Evolutionary conservation across 2,113 vertebrate genomes (phyloP).

Genomic region (Nothoprocta pentlandii): DNA sequence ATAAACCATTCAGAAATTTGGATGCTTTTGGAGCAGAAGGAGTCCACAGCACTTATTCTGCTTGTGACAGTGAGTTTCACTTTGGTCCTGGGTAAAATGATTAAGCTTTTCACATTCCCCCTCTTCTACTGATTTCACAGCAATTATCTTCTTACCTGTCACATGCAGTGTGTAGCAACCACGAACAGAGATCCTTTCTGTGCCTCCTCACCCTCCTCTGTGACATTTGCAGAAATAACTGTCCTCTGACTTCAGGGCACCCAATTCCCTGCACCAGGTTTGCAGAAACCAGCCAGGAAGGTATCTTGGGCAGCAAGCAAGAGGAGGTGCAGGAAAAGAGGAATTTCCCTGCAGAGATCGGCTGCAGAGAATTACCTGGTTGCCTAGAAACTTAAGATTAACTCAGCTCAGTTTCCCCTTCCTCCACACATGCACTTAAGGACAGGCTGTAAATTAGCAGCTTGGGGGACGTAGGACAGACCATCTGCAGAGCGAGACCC

Average conservation of each 20-base stretch:
- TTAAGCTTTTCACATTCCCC: background rate
- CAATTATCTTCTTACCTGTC: background rate
- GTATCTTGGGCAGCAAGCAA: background rate
- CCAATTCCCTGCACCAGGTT: background rate
- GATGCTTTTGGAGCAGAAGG: background rate
- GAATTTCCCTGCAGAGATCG: constrained; percentile 39
- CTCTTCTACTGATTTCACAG: background rate
- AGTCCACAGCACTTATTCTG: background rate
- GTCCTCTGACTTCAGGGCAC: background rate
- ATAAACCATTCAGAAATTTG: background rate
- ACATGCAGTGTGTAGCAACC: background rate
- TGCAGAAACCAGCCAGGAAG: background rate
- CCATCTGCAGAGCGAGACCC: accelerated
- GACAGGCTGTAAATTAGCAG: background rate
- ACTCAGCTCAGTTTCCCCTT: constrained; percentile 48
- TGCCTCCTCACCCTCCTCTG: background rate
- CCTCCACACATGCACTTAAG: background rate
- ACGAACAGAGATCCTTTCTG: background rate
- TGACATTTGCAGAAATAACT: background rate
- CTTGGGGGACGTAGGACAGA: background rate
- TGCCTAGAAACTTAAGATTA: constrained; percentile 68
- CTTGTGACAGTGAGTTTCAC: background rate
- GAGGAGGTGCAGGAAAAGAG: constrained; percentile 6
- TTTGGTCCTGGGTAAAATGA: background rate
- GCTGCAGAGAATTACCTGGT: constrained; percentile 65